phyloP scores from a whole-genome alignment of 2,888 invertebrate genomes.

The Gastrophysa polygoni region DNA sequence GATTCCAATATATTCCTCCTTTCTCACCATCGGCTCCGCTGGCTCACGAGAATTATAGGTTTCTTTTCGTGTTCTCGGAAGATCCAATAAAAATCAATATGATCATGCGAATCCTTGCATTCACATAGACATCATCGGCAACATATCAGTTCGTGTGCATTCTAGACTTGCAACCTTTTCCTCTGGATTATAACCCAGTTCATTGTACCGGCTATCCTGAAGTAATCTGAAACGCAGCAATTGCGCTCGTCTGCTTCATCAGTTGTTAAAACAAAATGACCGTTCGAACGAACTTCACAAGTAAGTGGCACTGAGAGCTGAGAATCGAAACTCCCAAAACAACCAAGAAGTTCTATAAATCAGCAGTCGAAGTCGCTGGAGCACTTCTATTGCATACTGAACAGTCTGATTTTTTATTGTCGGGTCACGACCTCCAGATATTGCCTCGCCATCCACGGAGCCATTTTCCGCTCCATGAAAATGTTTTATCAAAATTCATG shows the following conservation, averaged over 20 bases:
- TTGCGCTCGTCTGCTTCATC: conserved; percentile 28
- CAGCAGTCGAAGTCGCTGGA: conserved; percentile 47
- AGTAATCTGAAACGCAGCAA: background rate
- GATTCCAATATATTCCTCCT: too few species aligned
- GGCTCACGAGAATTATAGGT: too few species aligned
- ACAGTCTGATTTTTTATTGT: conserved; percentile 48
- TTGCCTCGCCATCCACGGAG: conserved; percentile 22
- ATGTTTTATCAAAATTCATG: conserved; percentile 39
- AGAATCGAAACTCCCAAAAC: conserved; percentile 39
- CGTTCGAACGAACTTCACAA: conserved; percentile 33
- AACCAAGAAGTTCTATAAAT: conserved; percentile 49
- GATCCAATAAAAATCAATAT: too few species aligned
- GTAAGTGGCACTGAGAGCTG: conserved; percentile 41
- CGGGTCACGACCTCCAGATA: conserved; percentile 36
- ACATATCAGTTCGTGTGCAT: too few species aligned
- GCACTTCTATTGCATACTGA: conserved; percentile 49
- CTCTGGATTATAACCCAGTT: too few species aligned
- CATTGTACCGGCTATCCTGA: background rate
- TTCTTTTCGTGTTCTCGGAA: too few species aligned
- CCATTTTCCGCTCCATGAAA: conserved; percentile 24
- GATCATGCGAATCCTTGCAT: too few species aligned
- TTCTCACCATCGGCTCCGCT: too few species aligned
- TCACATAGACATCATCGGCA: too few species aligned
- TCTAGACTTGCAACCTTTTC: too few species aligned
- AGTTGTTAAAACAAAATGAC: conserved; percentile 42